These are phyloP conservation scores for Leptopilina syphax DNA, from an alignment of 2,888 invertebrate species.

Conservation along the genomic window DNA sequence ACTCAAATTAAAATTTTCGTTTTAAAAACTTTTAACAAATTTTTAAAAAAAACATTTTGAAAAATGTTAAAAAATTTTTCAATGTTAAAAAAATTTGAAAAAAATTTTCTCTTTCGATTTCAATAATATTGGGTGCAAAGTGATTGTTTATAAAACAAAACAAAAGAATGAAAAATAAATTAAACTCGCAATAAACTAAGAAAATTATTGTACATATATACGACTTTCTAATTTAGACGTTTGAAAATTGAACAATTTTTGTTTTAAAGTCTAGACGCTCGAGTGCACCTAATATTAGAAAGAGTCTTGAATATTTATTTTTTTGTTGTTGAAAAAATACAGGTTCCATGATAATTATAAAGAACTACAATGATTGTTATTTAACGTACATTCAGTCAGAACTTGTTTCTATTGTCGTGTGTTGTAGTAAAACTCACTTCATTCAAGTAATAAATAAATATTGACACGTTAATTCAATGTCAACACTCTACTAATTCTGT, in stretches of 20 bases:
- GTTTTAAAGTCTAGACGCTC: background rate
- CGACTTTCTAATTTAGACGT: slow-evolving; percentile 1
- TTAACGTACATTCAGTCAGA: background rate
- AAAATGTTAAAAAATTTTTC: too few relatives aligned
- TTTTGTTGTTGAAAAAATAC: background rate
- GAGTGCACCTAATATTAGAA: background rate
- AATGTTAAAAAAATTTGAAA: too few relatives aligned
- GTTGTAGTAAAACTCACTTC: slow-evolving; percentile 5
- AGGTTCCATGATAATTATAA: slow-evolving; percentile 7
- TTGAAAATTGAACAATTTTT: background rate
- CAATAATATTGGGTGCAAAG: too few relatives aligned
- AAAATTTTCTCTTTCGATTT: too few relatives aligned
- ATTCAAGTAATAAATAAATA: slow-evolving; percentile 28
- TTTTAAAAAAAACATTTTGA: too few relatives aligned
- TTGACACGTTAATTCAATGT: slow-evolving; percentile 33
- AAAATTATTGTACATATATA: background rate
- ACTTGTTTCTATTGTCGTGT: slow-evolving; percentile 32
- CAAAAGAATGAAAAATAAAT: too few relatives aligned
- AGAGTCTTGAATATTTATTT: slow-evolving; percentile 6
- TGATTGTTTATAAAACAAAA: too few relatives aligned
- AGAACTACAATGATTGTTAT: slow-evolving; percentile 19
- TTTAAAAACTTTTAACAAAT: too few relatives aligned
- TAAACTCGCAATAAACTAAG: too few relatives aligned
- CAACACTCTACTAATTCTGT: slow-evolving; percentile 32
- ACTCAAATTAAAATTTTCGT: too few relatives aligned